Evolutionary conservation across 2,888 invertebrate species (phyloP).

Genomic region (Dorcus parallelipipedus): DNA sequence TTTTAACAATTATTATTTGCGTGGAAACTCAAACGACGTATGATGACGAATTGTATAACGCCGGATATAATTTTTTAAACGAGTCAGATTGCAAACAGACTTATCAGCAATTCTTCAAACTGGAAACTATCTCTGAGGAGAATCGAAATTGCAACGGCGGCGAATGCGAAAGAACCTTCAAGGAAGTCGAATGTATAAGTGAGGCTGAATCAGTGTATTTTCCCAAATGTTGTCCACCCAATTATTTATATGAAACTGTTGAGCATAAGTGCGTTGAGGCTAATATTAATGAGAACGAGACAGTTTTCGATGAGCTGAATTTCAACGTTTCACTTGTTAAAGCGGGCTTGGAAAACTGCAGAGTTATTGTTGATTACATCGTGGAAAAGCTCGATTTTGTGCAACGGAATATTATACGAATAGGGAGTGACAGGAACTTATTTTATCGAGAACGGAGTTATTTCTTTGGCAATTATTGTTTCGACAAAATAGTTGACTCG

Average conservation of each 20-base stretch:
- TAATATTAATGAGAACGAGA: slow-evolving; percentile 2
- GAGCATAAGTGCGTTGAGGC: slow-evolving; percentile 17
- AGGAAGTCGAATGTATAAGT: neutral
- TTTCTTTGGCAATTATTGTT: slow-evolving; percentile 19
- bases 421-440: neutral
- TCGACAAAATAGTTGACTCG: slow-evolving; percentile 24
- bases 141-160: neutral
- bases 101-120: too few species aligned
- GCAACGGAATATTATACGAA: neutral
- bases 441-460: slow-evolving; percentile 3
- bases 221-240: slow-evolving; percentile 25
- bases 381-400: neutral
- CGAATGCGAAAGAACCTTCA: neutral
- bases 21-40: too few species aligned
- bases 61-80: too few species aligned
- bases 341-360: slow-evolving; percentile 33
- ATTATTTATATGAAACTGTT: slow-evolving; percentile 20
- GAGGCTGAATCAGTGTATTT: slow-evolving; percentile 9
- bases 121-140: neutral
- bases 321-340: slow-evolving; percentile 24
- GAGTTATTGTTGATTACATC: slow-evolving; percentile 28
- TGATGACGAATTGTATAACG: too few species aligned
- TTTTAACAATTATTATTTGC: too few species aligned
- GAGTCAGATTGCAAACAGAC: too few species aligned
- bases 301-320: slow-evolving; percentile 7